Conservation (phyloP, 1,140 invertebrate genomes). For the Apis cerana region DNA sequence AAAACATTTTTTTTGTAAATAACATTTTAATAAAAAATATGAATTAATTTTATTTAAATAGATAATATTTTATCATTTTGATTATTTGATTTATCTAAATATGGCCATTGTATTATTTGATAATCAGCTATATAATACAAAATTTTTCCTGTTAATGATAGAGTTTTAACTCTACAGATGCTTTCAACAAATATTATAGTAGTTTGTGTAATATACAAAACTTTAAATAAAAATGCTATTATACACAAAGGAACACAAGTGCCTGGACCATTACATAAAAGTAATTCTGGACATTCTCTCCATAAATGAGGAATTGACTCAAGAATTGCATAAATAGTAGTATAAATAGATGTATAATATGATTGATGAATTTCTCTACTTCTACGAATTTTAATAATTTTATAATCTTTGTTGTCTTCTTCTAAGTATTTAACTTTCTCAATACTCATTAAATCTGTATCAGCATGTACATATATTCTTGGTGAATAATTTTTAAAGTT, state of each 20-base stretch:
- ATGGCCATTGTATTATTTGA: constrained; percentile 95
- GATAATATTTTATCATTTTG: constrained; percentile 59
- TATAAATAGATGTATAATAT: constrained; percentile 89
- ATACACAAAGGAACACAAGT: constrained; percentile 95
- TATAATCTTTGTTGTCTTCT: constrained; percentile 77
- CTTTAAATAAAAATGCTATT: constrained; percentile 86
- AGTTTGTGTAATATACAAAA: constrained; percentile 85
- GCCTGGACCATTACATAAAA: constrained; percentile 97
- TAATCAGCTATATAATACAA: constrained; percentile 91
- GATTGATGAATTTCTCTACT: constrained; percentile 94
- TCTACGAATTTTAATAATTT: constrained; percentile 87
- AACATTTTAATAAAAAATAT: no score
- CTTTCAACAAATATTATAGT: constrained; percentile 96
- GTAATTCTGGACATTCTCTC: constrained; percentile 87
- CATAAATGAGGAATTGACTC: constrained; percentile 87
- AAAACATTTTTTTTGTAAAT: no score
- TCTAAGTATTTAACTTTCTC: constrained; percentile 84
- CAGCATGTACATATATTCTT: constrained; percentile 89
- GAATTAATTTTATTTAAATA: constrained; percentile 58
- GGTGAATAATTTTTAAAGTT: constrained; percentile 84
- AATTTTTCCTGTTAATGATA: constrained; percentile 95
- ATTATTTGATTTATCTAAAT: constrained; percentile 68
- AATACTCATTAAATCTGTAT: constrained; percentile 89
- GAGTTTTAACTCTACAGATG: constrained; percentile 93
- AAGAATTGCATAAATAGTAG: constrained; percentile 87